These are phyloP conservation scores for Lepidocyrtoides sp. DNA, from an alignment of 2,888 invertebrate species.

Conservation along the genomic window DNA sequence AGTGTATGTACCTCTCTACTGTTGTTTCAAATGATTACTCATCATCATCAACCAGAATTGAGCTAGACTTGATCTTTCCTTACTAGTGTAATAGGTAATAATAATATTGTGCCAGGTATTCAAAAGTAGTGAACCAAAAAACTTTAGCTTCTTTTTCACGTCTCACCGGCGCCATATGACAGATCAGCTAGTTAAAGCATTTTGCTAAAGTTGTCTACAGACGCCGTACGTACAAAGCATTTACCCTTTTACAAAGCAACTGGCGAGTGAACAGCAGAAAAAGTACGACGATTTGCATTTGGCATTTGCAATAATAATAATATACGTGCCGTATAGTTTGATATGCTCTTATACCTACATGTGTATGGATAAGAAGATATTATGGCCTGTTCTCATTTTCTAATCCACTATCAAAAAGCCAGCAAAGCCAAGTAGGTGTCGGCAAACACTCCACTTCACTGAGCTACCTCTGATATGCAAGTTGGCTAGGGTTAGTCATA, in stretches of 20 bases:
- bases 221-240: not conserved
- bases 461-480: not conserved
- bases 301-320: constrained; percentile 46
- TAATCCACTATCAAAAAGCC: constrained; percentile 17
- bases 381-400: constrained; percentile 34
- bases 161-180: constrained; percentile 76
- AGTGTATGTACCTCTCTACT: not conserved
- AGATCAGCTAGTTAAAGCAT: constrained; percentile 46
- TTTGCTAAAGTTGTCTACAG: constrained; percentile 34
- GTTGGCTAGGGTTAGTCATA: constrained; percentile 72
- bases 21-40: constrained; percentile 46
- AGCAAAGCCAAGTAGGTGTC: constrained; percentile 53
- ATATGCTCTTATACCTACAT: not conserved
- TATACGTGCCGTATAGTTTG: not conserved
- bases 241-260: not conserved
- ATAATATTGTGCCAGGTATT: constrained; percentile 59
- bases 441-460: constrained; percentile 41
- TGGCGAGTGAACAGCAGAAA: not conserved
- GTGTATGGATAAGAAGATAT: constrained; percentile 22
- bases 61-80: constrained; percentile 20
- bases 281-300: constrained; percentile 28
- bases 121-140: constrained; percentile 49
- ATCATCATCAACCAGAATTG: not conserved
- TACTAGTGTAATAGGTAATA: constrained; percentile 16
- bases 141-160: constrained; percentile 63